A percentile compares a stretch with the other conserved stretches of the same genome.
Evolutionary conservation across 2,113 vertebrate genomes (phyloP).

Genomic region (Chaenocephalus aceratus): DNA sequence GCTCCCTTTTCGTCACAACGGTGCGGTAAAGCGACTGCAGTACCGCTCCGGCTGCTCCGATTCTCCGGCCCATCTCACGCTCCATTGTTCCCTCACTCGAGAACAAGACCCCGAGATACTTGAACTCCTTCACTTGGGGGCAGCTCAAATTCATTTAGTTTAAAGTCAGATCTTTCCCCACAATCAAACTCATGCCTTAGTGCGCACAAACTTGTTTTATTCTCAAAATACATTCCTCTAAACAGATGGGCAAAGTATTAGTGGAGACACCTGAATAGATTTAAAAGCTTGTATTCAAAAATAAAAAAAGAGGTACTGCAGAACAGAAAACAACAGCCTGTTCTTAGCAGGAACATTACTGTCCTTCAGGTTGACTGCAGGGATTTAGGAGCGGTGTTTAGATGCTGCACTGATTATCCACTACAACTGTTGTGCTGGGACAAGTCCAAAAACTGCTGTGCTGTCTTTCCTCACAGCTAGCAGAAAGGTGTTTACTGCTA

Average conservation of each 20-base stretch:
- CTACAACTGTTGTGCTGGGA: constrained; percentile 24
- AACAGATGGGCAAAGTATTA: too few relatives aligned
- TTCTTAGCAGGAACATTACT: not conserved
- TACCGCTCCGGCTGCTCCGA: too few relatives aligned
- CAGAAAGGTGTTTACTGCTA: constrained; percentile 60
- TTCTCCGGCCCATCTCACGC: too few relatives aligned
- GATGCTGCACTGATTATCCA: constrained; percentile 16
- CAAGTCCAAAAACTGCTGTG: constrained; percentile 48
- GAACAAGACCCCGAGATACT: too few relatives aligned
- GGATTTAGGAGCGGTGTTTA: constrained; percentile 25
- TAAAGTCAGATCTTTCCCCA: not conserved
- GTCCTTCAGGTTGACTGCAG: not conserved
- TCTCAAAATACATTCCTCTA: too few relatives aligned
- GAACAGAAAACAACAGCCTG: not conserved
- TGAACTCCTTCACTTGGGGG: too few relatives aligned
- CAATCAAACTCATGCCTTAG: not conserved
- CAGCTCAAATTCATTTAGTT: not conserved
- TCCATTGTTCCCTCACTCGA: too few relatives aligned
- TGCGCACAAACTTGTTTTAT: not conserved
- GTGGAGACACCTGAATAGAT: too few relatives aligned
- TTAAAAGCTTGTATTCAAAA: too few relatives aligned
- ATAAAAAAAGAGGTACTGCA: not conserved
- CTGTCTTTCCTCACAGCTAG: constrained; percentile 52
- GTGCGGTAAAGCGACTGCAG: too few relatives aligned
- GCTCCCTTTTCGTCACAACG: too few relatives aligned